Base-by-base conservation (phyloP, 2,113 vertebrate genomes). In the Phaethornis superciliosus region DNA sequence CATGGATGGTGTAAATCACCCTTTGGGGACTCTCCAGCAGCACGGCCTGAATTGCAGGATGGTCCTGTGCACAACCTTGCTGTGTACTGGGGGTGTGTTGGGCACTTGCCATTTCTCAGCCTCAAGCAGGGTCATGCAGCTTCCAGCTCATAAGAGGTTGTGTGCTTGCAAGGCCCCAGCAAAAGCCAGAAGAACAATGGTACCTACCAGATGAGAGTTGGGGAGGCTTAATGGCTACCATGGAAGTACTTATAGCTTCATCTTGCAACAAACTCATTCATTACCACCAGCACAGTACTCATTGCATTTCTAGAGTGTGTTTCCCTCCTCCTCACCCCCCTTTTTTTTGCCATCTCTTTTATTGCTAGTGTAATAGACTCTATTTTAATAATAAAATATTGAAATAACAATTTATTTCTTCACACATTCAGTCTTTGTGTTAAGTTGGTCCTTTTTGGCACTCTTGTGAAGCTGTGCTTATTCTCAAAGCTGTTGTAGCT, bases 401-500 rank as follows among this genome's bases (percentile, higher is more conserved):
- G 56, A 46, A 68, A 49, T 81, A 23, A 62, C 16, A n/a, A 2
- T 65, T 58, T 76, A 37, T 75, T 78, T 81, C 75, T 72, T 46
- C 23, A 55, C 68, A 15, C 33, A 18, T 67, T 72, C 51, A 51
- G 5, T 46, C 23, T 63, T 30, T 2, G 0, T 78, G 11, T 60
- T 70, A 4, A 54, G 40, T 54, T 0, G 81, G 85, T 78, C 60
- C 80, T 94, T 63, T 87, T 30, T 37, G 71, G 21, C 52, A 68
- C 24, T 56, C 42, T 49, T 60, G 56, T 88, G 59, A 60, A 85
- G 54, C 0, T 68, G 76, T 54, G 10, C 47, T 68, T 90, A 18
- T 23, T 90, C 80, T 88, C 85, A 78, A 88, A 86, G 76, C 77
- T 87, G 62, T 47, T 74, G 68, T 77, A 80, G 63, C 58, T 35